Percentiles rank a stretch among this genome's conserved stretches.
Evolutionary conservation across 2,113 vertebrate species (phyloP).

Genomic region (Pachyramphus minor): DNA sequence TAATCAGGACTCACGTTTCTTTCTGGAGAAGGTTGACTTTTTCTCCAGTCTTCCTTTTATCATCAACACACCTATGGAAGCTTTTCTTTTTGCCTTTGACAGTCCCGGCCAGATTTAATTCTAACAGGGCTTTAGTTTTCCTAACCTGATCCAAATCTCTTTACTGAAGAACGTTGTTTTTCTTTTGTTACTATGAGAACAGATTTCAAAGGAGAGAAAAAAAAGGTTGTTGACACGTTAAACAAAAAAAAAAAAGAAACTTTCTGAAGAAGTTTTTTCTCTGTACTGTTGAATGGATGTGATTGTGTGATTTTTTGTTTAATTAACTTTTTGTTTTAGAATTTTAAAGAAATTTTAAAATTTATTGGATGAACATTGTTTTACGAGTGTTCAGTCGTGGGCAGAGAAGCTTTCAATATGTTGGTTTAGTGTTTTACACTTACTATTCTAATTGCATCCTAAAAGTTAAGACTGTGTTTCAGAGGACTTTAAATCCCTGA

Average conservation of each 20-base stretch:
- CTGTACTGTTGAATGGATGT: not conserved
- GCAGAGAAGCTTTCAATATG: not conserved
- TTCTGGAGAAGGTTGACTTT: not conserved
- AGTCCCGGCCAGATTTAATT: not conserved
- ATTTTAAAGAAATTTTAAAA: not conserved
- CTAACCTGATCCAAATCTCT: not conserved
- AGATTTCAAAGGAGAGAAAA: not conserved
- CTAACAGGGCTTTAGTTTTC: not conserved
- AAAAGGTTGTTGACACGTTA: not conserved
- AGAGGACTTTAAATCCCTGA: not conserved
- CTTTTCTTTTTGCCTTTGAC: not conserved
- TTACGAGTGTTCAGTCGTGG: not conserved
- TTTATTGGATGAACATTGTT: not conserved
- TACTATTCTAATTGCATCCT: not conserved
- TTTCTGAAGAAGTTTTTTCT: not conserved
- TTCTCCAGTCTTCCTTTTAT: not conserved
- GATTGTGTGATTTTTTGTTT: not conserved
- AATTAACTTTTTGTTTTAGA: not conserved
- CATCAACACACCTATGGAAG: not conserved
- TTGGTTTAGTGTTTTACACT: not conserved
- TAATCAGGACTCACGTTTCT: accelerated
- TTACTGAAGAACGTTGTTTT: not conserved
- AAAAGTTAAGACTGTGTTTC: not conserved
- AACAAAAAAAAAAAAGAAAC: not conserved
- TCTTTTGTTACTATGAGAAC: not conserved